Evolutionary conservation across 2,888 invertebrate species (phyloP), one percentile per base, ranked within the genome.

Genomic region (Zele albiditarsus): DNA sequence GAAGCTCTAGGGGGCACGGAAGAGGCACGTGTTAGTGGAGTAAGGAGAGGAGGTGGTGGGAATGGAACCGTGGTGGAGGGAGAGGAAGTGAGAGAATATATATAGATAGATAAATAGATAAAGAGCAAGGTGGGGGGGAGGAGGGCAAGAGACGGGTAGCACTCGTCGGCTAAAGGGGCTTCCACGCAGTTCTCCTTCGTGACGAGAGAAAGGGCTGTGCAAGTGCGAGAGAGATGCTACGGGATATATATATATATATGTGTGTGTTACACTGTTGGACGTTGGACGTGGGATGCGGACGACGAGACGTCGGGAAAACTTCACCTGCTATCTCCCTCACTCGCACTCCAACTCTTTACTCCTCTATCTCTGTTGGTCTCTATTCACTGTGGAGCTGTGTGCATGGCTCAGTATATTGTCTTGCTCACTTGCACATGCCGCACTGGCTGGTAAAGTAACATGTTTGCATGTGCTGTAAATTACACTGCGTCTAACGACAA

Each of bases 1-100:
- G 88, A 90, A 90, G 90, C 90, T 88, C 89, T 89, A 87, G 87
- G 89, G 88, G 89, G 88, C n/a, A 46, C 20, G 62, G 28, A 70
- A 14, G 46, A 71, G 71, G 65, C 71, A 72, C 71, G 71, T 72
- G 71, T 65, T 65, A 65, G 65, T 53, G 65, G n/a, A 38, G 23
- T 57, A 31, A 49, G 58, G 25, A 58, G 46, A 33, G 23, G 27
- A 16, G 58, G 60, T n/a, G 38, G n/a, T 38, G 53, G 20, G 87
- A 77, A 74, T 87, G 89, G 87, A 87, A 85, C 83, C 80, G 20
- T 14, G 23, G 79, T 65, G 81, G 83, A 83, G 77, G 90, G 90
- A 91, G 91, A 91, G 90, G 91, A 90, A 90, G 12, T 12, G 42
- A 42, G 12, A 10, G 10, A 14, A 38, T 38, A 8, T 38, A 38